phyloP scores from a whole-genome alignment of 2,797 vertebrate genomes.

The Chromis chromis region DNA sequence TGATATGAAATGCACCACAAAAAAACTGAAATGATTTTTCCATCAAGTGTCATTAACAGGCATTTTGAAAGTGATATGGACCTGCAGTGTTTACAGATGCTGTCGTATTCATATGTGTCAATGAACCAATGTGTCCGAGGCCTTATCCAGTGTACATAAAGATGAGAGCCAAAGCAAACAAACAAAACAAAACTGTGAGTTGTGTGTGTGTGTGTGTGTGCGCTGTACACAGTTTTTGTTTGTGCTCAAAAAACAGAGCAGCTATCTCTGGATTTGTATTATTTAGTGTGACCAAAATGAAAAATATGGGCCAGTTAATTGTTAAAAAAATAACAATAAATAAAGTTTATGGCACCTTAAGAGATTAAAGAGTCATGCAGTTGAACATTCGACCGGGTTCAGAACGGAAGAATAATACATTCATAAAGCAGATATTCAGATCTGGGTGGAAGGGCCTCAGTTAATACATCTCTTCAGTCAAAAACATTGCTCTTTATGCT shows the following conservation, averaged over 20 bases:
- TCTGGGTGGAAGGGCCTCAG: conserved; percentile 70
- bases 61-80: conserved; percentile 55
- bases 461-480: conserved; percentile 71
- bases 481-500: conserved; percentile 71
- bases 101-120: conserved; percentile 48
- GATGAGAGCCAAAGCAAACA: conserved; percentile 55
- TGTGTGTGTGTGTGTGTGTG: conserved; percentile 44
- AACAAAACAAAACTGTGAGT: conserved; percentile 31
- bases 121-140: conserved; percentile 58
- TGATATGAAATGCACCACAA: conserved; percentile 48
- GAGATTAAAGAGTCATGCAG: conserved; percentile 64
- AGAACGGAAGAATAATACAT: conserved; percentile 81
- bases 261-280: conserved; percentile 35
- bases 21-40: conserved; percentile 23
- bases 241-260: conserved; percentile 64
- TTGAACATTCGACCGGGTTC: conserved; percentile 64
- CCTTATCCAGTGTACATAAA: conserved; percentile 81
- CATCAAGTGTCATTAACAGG: conserved; percentile 39
- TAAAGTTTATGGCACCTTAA: conserved; percentile 55
- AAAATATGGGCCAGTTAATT: conserved; percentile 45
- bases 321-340: conserved; percentile 33
- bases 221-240: conserved; percentile 57
- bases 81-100: conserved; percentile 53
- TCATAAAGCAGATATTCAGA: conserved; percentile 82
- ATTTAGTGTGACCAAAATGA: conserved; percentile 43